Percentiles rank a stretch among this genome's conserved stretches.
These are phyloP conservation scores for Equus quagga DNA, from an alignment of 2,113 vertebrate genomes.

Conservation along the genomic window DNA sequence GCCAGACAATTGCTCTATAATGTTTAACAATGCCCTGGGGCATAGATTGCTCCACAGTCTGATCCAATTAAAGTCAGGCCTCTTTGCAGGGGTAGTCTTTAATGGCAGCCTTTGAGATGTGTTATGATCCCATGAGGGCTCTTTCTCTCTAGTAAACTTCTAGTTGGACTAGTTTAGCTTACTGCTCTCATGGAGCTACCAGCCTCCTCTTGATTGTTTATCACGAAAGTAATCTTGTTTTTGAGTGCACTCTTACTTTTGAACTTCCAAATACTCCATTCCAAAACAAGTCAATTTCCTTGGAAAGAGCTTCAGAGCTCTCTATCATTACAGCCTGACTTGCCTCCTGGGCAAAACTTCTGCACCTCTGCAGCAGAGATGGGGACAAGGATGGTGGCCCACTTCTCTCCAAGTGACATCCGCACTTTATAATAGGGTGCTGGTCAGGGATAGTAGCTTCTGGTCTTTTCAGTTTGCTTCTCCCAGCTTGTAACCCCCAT, in stretches of 20 bases:
- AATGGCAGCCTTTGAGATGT: background rate
- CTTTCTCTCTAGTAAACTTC: background rate
- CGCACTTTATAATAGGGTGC: background rate
- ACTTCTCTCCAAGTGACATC: background rate
- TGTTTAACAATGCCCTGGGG: background rate
- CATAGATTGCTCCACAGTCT: background rate
- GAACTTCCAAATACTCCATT: background rate
- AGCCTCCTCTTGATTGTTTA: background rate
- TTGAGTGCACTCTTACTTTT: background rate
- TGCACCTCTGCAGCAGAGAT: background rate
- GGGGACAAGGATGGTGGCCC: too few relatives aligned
- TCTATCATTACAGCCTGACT: background rate
- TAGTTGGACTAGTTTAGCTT: background rate
- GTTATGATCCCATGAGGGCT: background rate
- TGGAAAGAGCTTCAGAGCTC: background rate
- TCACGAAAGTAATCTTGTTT: background rate
- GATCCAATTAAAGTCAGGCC: background rate
- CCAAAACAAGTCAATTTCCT: background rate
- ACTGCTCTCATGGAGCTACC: background rate
- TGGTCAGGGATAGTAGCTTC: background rate
- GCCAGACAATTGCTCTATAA: background rate
- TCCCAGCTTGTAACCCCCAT: background rate
- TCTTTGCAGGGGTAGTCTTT: background rate
- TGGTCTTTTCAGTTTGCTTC: background rate
- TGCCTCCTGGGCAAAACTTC: background rate